Base-by-base conservation (phyloP, 30 jellyfish, hydroid and myxozoan species). In the Turritopsis dohrnii region DNA sequence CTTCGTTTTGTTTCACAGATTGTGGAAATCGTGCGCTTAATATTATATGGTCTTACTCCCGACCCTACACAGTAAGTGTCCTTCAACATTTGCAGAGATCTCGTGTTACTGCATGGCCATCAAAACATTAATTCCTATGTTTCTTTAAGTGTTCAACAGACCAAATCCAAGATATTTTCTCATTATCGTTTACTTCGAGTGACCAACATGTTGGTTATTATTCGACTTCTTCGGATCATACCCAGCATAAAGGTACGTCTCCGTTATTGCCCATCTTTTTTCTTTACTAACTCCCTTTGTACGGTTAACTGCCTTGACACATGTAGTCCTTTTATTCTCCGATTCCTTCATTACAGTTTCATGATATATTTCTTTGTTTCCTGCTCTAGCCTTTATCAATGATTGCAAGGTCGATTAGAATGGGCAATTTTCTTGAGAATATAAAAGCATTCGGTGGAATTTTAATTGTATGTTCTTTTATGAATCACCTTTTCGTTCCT, bases 401-500 rank as follows among this genome's bases (percentile, higher is more conserved):
- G 74, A 95, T 90, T 17, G 97, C 97, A 71, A 91, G 97, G n/a
- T n/a, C n/a, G n/a, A n/a, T n/a, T 18, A 87, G 95, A 66, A 53
- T 90, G 81, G 86, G 87, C 18, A 95, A 90, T 74, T 72, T 90
- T 74, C 82, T 87, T 72, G 85, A 90, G 41, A 90, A 90, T 66
- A 83, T 90, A 92, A 75, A 88, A 29, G 91, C 97, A 20, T 90
- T 90, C 41, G 97, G 95, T 26, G 97, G 97, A 7, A 88, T 90
- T 23, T 81, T 90, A 28, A 90, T 90, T 7, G 97, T 90, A 71
- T 72, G 95, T 84, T 18, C 9, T 21, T 8, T 26, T 74, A 5
- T 26, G 54, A n/a, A n/a, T n/a, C n/a, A n/a, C 20, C 8, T 20
- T 26, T 29, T 19, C 21, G 28, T 74, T 74, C 19, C 16, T 5